Percentiles rank a stretch among this genome's conserved stretches.
Evolutionary conservation across 2,888 invertebrate genomes (phyloP).

Genomic region (Epirrita christyi): DNA sequence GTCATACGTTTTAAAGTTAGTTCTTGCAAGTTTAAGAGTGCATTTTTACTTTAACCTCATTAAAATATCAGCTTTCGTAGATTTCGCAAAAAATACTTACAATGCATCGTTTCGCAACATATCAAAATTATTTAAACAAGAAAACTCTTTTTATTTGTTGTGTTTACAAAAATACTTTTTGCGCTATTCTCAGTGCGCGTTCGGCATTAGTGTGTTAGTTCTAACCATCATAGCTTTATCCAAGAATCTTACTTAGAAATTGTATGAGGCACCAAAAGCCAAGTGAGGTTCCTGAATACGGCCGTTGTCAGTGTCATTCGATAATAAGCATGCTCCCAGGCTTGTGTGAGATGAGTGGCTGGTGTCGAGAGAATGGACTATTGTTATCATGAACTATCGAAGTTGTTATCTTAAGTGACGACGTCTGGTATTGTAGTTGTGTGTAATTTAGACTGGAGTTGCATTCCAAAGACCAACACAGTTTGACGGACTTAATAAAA

Average conservation of each 20-base stretch:
- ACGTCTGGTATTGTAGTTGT: constrained; percentile 34
- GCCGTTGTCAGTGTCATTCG: constrained; percentile 41
- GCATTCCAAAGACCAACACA: constrained; percentile 82
- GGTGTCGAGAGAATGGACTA: constrained; percentile 12
- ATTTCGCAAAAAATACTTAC: neutral
- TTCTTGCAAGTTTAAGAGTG: too few relatives aligned
- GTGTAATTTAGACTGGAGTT: constrained; percentile 72
- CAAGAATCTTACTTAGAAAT: neutral
- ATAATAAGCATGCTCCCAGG: constrained; percentile 60
- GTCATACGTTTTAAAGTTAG: too few relatives aligned
- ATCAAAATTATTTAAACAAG: too few relatives aligned
- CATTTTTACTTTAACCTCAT: too few relatives aligned
- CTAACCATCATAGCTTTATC: constrained; percentile 50
- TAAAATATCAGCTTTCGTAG: too few relatives aligned
- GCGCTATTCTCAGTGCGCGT: constrained; percentile 18
- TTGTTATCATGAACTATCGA: constrained; percentile 4
- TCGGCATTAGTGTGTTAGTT: constrained; percentile 58
- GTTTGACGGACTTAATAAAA: constrained; percentile 80
- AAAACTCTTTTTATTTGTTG: neutral
- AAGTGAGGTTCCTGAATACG: constrained; percentile 10
- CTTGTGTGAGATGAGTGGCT: constrained; percentile 27
- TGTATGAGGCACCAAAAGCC: too few relatives aligned
- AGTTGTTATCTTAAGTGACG: constrained; percentile 11
- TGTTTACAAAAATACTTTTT: neutral
- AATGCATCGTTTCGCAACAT: neutral